Base-by-base conservation (phyloP, 1,140 invertebrate species). In the Plectrocnemia conspersa region DNA sequence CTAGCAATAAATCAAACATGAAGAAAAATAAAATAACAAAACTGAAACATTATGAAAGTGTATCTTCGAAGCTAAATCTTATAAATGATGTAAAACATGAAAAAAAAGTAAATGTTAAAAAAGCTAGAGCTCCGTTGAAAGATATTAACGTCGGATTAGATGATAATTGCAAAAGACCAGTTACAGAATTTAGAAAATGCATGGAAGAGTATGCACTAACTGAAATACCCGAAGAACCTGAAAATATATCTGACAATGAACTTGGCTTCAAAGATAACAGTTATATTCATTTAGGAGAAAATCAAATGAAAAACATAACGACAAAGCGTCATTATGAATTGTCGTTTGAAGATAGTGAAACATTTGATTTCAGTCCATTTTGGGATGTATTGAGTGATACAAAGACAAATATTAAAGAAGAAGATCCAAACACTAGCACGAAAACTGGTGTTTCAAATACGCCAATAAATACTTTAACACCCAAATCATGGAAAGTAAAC, bases 311-410 rank as follows among this genome's bases (percentile, higher is more conserved):
- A 3, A 16, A n/a, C 7, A 25, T 50, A 24, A 50, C 33, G n/a
- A 38, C 19, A 10, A 1, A 50, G 25, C 13, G 47, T 2, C 6
- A 50, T 10, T 50, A 38, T 50, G 47, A 50, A 10, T 13, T 18
- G 5, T 50, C n/a, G n/a, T n/a, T n/a, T n/a, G n/a, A n/a, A n/a
- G n/a, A n/a, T n/a, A n/a, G n/a, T n/a, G n/a, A n/a, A n/a, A n/a
- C n/a, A n/a, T n/a, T n/a, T n/a, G n/a, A n/a, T n/a, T n/a, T n/a
- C n/a, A n/a, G n/a, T n/a, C n/a, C n/a, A n/a, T n/a, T n/a, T n/a
- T n/a, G n/a, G n/a, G n/a, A n/a, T n/a, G n/a, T n/a, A n/a, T n/a
- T n/a, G n/a, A n/a, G n/a, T n/a, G n/a, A n/a, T n/a, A n/a, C n/a
- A n/a, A n/a, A n/a, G n/a, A n/a, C n/a, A n/a, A n/a, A n/a, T n/a